Conservation (phyloP, 2,113 vertebrate species). For the Apteryx owenii region DNA sequence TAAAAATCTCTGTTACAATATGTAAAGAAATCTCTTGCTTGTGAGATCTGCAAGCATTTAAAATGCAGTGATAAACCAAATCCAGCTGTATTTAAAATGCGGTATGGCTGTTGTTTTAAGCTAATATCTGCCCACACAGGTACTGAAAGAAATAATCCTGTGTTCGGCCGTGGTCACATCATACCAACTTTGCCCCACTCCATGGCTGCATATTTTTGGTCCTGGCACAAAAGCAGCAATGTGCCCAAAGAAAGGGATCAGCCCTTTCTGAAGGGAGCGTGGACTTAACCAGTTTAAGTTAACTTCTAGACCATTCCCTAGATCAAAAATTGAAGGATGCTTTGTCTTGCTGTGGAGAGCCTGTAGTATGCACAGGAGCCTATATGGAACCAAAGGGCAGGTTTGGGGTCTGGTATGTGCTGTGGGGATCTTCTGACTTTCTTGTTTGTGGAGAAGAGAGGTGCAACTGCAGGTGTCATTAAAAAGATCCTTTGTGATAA, state of each 20-base stretch:
- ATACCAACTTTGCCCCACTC: fast-evolving
- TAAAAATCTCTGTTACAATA: background rate
- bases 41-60: background rate
- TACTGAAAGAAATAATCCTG: background rate
- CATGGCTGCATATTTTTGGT: fast-evolving
- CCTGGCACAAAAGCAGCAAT: background rate
- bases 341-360: background rate
- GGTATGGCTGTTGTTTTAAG: background rate
- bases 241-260: fast-evolving
- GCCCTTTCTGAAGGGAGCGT: background rate
- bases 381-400: background rate
- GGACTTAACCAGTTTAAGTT: fast-evolving
- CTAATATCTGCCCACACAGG: fast-evolving
- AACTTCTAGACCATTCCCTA: fast-evolving
- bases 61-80: background rate
- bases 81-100: background rate
- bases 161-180: fast-evolving
- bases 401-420: background rate
- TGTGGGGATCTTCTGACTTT: background rate
- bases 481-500: background rate
- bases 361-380: fast-evolving
- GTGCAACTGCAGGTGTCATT: background rate
- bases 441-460: fast-evolving
- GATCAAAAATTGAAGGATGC: fast-evolving
- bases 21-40: background rate